Base-by-base conservation (phyloP, 2,797 vertebrate species). In the Smutsia gigantea region DNA sequence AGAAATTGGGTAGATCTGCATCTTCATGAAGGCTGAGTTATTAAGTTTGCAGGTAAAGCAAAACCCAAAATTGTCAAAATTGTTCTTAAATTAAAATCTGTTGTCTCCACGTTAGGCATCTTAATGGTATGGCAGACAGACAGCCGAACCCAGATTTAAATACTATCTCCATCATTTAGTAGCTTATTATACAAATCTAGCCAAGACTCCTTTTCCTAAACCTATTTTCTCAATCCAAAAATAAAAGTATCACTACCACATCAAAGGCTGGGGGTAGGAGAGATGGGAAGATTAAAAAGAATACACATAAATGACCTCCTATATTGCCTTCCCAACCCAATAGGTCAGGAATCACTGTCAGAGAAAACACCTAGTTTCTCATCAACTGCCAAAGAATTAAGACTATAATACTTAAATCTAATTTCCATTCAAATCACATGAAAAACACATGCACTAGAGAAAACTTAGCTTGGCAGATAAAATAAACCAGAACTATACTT, bases 1-100 rank as follows among this genome's bases (percentile, higher is more conserved):
- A 91, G 21, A 79, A 57, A 75, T 21, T 34, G 21, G 72, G 11
- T 31, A 84, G 17, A 94, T 51, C 27, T 81, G 37, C 27, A 69
- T 19, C 29, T 87, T 72, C 14, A 51, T 18, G n/a, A 93, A 25
- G 7, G 17, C n/a, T 78, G 18, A 68, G 42, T 25, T 53, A 21
- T 69, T 4, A 94, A 51, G 17, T 84, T 51, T 93, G 37, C 21
- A 95, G 53, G 8, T 75, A 93, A 89, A 71, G 49, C 69, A 96
- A 95, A 95, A 94, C 82, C 64, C 37, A 25, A 88, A 53, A 31
- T 1, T 84, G 42, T 42, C 23, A 90, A 95, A 92, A 79, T 3
- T 63, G 71, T 81, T 97, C 25, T 87, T 96, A 46, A 93, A 87
- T n/a, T 75, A 37, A 94, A 97, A 69, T 83, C 59, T 29, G 23